These are phyloP conservation scores for Meteorus cinctellus DNA, from an alignment of 2,888 invertebrate genomes.

Conservation along the genomic window DNA sequence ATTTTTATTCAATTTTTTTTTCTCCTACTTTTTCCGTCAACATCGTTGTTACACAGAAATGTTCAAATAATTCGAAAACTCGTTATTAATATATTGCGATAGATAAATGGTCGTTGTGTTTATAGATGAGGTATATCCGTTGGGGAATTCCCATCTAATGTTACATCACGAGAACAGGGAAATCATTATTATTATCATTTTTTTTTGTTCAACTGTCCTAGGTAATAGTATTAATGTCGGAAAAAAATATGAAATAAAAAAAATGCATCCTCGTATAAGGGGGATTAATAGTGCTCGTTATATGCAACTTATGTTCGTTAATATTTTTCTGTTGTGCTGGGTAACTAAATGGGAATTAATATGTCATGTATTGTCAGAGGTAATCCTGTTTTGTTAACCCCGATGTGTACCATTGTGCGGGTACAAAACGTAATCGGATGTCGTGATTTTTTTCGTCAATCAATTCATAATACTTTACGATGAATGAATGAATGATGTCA, in stretches of 20 bases:
- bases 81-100: constrained; percentile 32
- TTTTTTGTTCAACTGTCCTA: not conserved
- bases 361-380: not conserved
- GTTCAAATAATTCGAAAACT: constrained; percentile 47
- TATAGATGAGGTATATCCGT: constrained; percentile 22
- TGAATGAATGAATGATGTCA: too few relatives aligned
- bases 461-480: too few relatives aligned
- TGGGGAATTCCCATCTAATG: constrained; percentile 44
- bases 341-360: not conserved
- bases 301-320: constrained; percentile 33
- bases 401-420: not conserved
- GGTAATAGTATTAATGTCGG: too few relatives aligned
- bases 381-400: not conserved
- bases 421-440: not conserved
- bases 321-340: constrained; percentile 8
- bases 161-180: constrained; percentile 1
- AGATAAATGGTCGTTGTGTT: constrained; percentile 44
- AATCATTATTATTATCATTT: not conserved
- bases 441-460: too few relatives aligned
- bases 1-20: constrained; percentile 20
- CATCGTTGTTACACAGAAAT: constrained; percentile 25
- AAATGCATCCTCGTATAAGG: not conserved
- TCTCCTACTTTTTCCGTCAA: constrained; percentile 13
- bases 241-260: not conserved
- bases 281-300: constrained; percentile 38